Conservation (phyloP, 2,113 vertebrate genomes). For the Lepisosteus oculatus region DNA sequence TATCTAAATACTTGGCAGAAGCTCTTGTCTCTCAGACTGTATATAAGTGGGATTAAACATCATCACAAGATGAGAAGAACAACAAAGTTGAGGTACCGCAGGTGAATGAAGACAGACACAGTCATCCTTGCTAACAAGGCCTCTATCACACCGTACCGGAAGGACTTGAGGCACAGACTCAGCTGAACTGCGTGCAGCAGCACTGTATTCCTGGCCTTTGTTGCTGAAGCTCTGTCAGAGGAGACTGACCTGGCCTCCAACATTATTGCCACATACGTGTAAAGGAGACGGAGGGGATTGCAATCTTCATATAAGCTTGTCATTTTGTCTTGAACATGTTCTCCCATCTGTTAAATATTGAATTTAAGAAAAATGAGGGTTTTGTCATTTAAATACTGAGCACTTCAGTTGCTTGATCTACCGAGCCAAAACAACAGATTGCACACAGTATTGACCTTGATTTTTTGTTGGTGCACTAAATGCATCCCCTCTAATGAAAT, state of each 20-base stretch:
- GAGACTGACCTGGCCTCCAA: neutral
- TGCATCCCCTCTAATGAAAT: too few relatives aligned
- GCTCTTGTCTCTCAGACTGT: slow-evolving; percentile 39
- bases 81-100: slow-evolving; percentile 34
- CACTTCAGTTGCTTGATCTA: slow-evolving; percentile 33
- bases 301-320: neutral
- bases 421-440: slow-evolving; percentile 36
- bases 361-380: neutral
- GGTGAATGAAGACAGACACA: neutral
- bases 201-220: slow-evolving; percentile 15
- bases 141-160: slow-evolving; percentile 11
- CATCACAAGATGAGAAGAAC: slow-evolving; percentile 29
- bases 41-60: slow-evolving; percentile 41
- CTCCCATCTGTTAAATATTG: neutral
- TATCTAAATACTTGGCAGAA: slow-evolving; percentile 28
- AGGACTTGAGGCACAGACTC: slow-evolving; percentile 8
- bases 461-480: neutral
- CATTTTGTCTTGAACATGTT: neutral
- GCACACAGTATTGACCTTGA: neutral
- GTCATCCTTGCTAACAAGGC: neutral
- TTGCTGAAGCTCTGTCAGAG: too few relatives aligned
- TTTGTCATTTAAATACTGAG: slow-evolving; percentile 24
- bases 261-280: too few relatives aligned
- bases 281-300: neutral
- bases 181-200: slow-evolving; percentile 30